These are phyloP conservation scores for Diachasmimorpha longicaudata DNA, from an alignment of 1,140 invertebrate species.

Conservation along the genomic window DNA sequence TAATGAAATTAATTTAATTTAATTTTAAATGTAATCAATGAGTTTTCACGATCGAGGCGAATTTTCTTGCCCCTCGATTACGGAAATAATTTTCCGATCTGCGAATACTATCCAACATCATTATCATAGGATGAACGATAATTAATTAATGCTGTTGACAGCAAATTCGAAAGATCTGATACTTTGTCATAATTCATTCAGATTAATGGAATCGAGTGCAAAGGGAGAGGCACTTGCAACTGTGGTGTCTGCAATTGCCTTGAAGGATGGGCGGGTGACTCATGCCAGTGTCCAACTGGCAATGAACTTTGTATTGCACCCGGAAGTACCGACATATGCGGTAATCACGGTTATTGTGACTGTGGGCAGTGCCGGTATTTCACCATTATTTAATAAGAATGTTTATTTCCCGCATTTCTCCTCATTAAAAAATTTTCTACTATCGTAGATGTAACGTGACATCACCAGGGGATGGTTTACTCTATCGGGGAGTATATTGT, in stretches of 20 bases:
- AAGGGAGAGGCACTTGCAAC: constrained; percentile 36
- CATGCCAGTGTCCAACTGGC: constrained; percentile 41
- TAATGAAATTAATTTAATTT: no score
- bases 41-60: no score
- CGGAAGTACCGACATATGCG: constrained; percentile 41
- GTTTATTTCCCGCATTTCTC: background rate
- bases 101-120: no score
- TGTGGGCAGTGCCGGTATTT: constrained; percentile 44
- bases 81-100: no score
- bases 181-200: constrained; percentile 7
- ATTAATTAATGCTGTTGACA: background rate
- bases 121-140: no score
- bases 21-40: no score
- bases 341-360: constrained; percentile 43
- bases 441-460: constrained; percentile 39
- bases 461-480: constrained; percentile 29
- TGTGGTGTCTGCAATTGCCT: constrained; percentile 41
- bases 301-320: constrained; percentile 39
- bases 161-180: background rate
- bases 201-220: constrained; percentile 43
- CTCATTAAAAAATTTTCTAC: background rate
- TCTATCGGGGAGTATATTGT: constrained; percentile 43
- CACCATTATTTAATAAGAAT: background rate
- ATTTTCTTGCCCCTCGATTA: no score
- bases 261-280: constrained; percentile 40